Percentiles rank a stretch among this genome's conserved stretches.
These are phyloP conservation scores for Lepidocyrtoides sp. DNA, from an alignment of 2,888 invertebrate genomes.

Conservation along the genomic window DNA sequence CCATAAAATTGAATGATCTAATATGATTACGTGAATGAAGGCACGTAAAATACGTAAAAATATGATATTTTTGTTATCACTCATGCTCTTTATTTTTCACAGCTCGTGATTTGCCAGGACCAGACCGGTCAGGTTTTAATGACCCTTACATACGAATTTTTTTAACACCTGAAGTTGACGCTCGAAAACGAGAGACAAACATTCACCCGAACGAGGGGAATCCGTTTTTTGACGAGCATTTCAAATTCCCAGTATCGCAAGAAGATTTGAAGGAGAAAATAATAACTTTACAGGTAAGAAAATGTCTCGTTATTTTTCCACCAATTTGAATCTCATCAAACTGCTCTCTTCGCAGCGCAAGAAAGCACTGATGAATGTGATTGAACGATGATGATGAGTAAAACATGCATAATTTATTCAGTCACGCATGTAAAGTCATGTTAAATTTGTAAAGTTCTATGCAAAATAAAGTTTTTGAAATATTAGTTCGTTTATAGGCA, in stretches of 20 bases:
- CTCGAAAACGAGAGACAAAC: conserved; percentile 93
- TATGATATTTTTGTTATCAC: not conserved
- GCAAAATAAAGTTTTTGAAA: not conserved
- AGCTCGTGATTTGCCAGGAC: conserved; percentile 77
- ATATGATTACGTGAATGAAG: not conserved
- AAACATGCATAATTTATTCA: conserved; percentile 20
- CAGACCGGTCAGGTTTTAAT: conserved; percentile 90
- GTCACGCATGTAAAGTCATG: conserved; percentile 7
- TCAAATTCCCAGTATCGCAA: conserved; percentile 96
- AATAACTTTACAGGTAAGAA: conserved; percentile 89
- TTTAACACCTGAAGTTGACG: conserved; percentile 94
- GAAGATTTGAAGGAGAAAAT: conserved; percentile 94
- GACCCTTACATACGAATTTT: conserved; percentile 95
- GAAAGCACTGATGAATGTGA: conserved; percentile 6
- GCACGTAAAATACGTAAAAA: not conserved
- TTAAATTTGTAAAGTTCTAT: not conserved
- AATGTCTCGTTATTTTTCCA: not conserved
- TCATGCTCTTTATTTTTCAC: conserved; percentile 5
- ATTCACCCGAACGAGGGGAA: conserved; percentile 94
- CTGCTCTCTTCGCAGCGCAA: not conserved
- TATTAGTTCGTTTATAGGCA: not conserved
- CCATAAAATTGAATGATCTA: not conserved
- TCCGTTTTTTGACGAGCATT: conserved; percentile 96
- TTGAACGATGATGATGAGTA: conserved; percentile 1
- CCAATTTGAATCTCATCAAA: not conserved